phyloP scores from a whole-genome alignment of 2,888 invertebrate species.

The Pterobdella sp. region DNA sequence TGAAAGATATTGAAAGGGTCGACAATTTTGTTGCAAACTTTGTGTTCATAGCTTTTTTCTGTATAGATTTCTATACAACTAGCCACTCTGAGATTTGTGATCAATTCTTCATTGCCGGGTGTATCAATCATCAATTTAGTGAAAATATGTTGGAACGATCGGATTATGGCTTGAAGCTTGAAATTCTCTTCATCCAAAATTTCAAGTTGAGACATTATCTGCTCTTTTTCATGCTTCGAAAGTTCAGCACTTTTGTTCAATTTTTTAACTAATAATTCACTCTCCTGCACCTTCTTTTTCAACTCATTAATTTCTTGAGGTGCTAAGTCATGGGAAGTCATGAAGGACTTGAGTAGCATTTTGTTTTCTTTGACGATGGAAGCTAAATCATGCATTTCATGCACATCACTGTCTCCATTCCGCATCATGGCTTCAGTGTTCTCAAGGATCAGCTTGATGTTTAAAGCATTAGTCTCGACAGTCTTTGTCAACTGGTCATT shows the following conservation, averaged over 20 bases:
- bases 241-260: not conserved
- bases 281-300: slow-evolving; percentile 6
- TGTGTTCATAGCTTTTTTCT: not conserved
- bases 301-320: not conserved
- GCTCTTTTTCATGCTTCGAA: not conserved
- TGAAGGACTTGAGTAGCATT: slow-evolving; percentile 19
- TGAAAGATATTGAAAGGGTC: slow-evolving; percentile 23
- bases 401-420: slow-evolving; percentile 19
- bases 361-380: slow-evolving; percentile 28
- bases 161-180: slow-evolving; percentile 20
- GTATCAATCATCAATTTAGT: not conserved
- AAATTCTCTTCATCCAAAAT: slow-evolving; percentile 20
- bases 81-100: slow-evolving; percentile 22
- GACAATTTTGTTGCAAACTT: slow-evolving; percentile 13
- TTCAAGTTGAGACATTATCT: slow-evolving; percentile 6
- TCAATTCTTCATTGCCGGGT: slow-evolving; percentile 10
- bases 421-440: slow-evolving; percentile 28
- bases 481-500: slow-evolving; percentile 22
- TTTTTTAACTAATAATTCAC: not conserved
- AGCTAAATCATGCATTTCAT: slow-evolving; percentile 27
- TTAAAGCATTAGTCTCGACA: slow-evolving; percentile 17
- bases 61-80: slow-evolving; percentile 23
- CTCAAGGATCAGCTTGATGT: slow-evolving; percentile 24
- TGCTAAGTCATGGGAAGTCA: not conserved
- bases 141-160: slow-evolving; percentile 7